Percentiles rank a stretch among this genome's conserved stretches.
Evolutionary conservation across 2,888 invertebrate genomes (phyloP).

Genomic region (Ennomos quercinarius): DNA sequence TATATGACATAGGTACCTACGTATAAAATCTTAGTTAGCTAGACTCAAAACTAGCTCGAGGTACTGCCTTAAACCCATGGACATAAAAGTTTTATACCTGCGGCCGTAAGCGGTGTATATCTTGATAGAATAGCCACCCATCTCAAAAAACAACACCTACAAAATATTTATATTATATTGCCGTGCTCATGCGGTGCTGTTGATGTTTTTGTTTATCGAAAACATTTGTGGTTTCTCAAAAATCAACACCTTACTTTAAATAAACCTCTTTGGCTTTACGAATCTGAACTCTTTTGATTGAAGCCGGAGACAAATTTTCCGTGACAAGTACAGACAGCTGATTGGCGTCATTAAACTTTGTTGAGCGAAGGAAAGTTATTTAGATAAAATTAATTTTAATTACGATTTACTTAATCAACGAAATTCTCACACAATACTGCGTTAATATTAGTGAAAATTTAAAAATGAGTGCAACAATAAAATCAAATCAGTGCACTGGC

Average conservation of each 20-base stretch:
- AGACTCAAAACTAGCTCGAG: too few species aligned
- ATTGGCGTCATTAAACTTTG: constrained; percentile 8
- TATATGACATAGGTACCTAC: too few species aligned
- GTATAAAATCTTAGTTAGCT: too few species aligned
- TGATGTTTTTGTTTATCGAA: too few species aligned
- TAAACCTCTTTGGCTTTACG: background rate
- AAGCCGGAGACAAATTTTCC: background rate
- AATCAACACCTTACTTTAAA: background rate
- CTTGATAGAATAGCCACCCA: too few species aligned
- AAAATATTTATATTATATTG: too few species aligned
- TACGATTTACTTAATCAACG: background rate
- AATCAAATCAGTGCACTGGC: constrained; percentile 37
- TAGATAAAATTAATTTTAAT: background rate
- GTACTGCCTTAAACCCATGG: too few species aligned
- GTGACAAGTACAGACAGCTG: constrained; percentile 10
- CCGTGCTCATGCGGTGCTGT: too few species aligned
- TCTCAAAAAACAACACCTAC: too few species aligned
- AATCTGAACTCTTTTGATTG: constrained; percentile 2
- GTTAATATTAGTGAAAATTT: constrained; percentile 22
- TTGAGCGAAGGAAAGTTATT: constrained; percentile 1
- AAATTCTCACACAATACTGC: constrained; percentile 2
- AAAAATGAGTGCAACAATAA: constrained; percentile 50
- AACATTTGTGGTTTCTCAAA: too few species aligned
- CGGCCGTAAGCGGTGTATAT: too few species aligned
- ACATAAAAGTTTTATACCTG: too few species aligned